Percentiles rank a stretch among this genome's conserved stretches.
Conservation (phyloP, 2,888 invertebrate species). For the Resseliella maxima region DNA sequence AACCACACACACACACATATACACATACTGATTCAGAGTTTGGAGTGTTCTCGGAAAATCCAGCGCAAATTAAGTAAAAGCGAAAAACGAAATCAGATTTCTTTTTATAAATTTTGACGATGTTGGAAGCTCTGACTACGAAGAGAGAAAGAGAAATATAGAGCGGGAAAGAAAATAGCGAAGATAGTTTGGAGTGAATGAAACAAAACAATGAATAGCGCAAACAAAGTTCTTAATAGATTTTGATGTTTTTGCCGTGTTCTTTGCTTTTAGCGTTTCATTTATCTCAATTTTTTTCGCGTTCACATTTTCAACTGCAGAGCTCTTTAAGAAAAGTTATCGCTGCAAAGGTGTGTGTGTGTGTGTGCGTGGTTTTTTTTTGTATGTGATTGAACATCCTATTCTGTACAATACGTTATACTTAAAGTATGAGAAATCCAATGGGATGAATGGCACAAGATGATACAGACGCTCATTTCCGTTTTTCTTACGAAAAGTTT, state of each 20-base stretch:
- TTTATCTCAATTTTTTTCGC: constrained; percentile 29
- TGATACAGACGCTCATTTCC: constrained; percentile 46
- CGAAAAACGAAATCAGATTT: constrained; percentile 38
- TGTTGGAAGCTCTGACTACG: background rate
- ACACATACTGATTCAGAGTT: background rate
- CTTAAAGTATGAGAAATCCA: background rate
- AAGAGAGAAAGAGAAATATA: background rate
- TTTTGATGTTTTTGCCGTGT: constrained; percentile 45
- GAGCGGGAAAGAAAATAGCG: background rate
- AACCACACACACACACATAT: constrained; percentile 36
- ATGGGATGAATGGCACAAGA: constrained; percentile 17
- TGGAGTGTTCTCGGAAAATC: constrained; percentile 18
- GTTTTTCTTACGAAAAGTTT: background rate
- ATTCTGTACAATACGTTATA: constrained; percentile 7
- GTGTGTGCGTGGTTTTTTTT: background rate
- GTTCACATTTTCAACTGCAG: background rate
- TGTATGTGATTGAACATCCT: background rate
- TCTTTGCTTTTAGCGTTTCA: constrained; percentile 30
- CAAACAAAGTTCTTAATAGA: constrained; percentile 55
- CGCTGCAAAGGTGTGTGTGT: background rate
- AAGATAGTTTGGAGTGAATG: background rate
- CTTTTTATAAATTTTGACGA: constrained; percentile 2
- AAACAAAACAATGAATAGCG: constrained; percentile 13
- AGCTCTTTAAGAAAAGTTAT: constrained; percentile 27
- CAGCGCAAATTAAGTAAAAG: constrained; percentile 35